Base-by-base conservation (phyloP, 2,797 vertebrate genomes). In the Urocyon cinereoargenteus region DNA sequence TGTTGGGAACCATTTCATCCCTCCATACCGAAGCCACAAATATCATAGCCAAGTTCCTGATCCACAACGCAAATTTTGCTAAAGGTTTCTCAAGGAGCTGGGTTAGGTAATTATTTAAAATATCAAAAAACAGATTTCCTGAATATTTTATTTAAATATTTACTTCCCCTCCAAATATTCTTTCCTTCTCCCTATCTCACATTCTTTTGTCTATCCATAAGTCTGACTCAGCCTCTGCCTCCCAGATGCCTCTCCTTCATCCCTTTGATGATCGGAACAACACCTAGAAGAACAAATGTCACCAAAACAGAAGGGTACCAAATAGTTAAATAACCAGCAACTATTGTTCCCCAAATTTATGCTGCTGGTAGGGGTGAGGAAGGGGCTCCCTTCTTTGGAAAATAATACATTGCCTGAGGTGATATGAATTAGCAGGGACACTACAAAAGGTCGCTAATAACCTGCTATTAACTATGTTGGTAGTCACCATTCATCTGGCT, bases 341-440 rank as follows among this genome's bases (percentile, higher is more conserved):
- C 9, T 13, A 5, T 19, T 14, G 0, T 16, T n/a, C 19, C 51
- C 36, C n/a, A 36, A 6, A 15, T 24, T 40, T 34, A 8, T 22
- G 7, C 15, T 51, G 1, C 55, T 53, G 24, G 7, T 12, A 53
- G 3, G 22, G 28, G 10, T 28, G 5, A 64, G 13, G 55, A 83
- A 40, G 55, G 55, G 55, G 7, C 10, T 28, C 31, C 1, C 3
- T 49, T 10, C 49, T 62, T 51, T 40, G n/a, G 4, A 12, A 70
- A 36, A 55, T 4, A 2, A 15, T 75, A 18, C 0, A 3, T 36
- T 15, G 1, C 18, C 12, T 8, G 6, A 0, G 21, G 26, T 22
- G 4, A 0, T 8, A 14, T 26, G 21, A n/a, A 3, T 6, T 10
- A 24, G 11, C 0, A 28, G 5, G 5, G 0, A 4, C 3, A 34